Evolutionary conservation across 1,140 invertebrate species (phyloP).

Genomic region (Zaprionus vittiger): DNA sequence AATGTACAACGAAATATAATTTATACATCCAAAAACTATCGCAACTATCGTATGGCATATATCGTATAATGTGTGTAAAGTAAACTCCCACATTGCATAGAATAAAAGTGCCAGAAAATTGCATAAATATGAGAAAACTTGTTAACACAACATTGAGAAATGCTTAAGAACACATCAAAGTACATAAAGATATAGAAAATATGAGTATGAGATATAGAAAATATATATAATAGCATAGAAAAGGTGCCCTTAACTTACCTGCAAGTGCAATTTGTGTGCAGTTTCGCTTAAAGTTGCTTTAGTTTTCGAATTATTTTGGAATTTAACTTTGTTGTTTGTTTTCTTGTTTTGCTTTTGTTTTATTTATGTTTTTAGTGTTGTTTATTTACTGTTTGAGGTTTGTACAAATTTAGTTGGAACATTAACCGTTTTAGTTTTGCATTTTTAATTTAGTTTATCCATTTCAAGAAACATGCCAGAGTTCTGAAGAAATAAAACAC

Average conservation of each 20-base stretch:
- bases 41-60: neutral
- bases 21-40: neutral
- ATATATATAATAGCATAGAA: neutral
- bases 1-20: neutral
- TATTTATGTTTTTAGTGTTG: conserved; percentile 20
- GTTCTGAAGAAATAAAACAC: conserved; percentile 27
- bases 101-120: conserved; percentile 25
- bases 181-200: conserved; percentile 20
- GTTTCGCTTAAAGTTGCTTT: conserved; percentile 10
- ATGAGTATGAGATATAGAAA: neutral
- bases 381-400: neutral
- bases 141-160: conserved; percentile 30
- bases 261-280: conserved; percentile 28
- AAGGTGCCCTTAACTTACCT: conserved; percentile 40
- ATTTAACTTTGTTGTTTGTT: neutral
- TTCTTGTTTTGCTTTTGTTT: conserved; percentile 19
- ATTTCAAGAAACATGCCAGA: conserved; percentile 43
- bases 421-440: conserved; percentile 44
- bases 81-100: neutral
- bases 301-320: neutral
- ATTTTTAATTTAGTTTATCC: conserved; percentile 21
- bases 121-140: conserved; percentile 8
- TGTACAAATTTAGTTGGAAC: conserved; percentile 48
- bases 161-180: conserved; percentile 12
- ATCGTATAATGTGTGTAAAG: neutral